These are phyloP conservation scores for Brachypteracias leptosomus DNA, from an alignment of 2,113 vertebrate genomes.

Conservation along the genomic window DNA sequence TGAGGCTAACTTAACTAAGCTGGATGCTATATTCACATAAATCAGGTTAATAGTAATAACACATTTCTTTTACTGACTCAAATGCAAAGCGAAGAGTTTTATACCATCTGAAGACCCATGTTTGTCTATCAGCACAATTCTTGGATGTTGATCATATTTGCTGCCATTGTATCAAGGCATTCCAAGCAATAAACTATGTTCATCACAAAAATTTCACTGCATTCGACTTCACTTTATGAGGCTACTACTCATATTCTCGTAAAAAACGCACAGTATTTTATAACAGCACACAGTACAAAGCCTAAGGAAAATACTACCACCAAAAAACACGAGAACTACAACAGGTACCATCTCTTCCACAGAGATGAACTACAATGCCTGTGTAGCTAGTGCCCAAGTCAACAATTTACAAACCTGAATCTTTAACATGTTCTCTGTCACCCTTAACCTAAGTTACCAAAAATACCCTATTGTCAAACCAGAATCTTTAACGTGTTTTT, in stretches of 20 bases:
- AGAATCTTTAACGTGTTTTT: neutral
- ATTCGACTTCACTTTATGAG: neutral
- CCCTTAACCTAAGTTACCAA: neutral
- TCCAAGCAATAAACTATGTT: neutral
- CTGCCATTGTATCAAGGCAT: neutral
- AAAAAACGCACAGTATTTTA: neutral
- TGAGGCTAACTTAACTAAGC: neutral
- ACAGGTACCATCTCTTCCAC: neutral
- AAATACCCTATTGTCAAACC: neutral
- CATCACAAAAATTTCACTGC: neutral
- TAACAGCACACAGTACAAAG: neutral
- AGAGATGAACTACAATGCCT: neutral
- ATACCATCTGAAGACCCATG: neutral
- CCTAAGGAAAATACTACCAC: neutral
- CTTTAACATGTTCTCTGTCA: neutral
- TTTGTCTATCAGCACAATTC: neutral
- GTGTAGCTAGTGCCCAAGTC: neutral
- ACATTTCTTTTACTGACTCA: neutral
- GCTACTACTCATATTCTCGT: neutral
- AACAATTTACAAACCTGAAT: neutral
- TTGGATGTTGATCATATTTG: neutral
- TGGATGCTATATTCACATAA: neutral
- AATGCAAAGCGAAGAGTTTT: neutral
- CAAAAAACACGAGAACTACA: neutral
- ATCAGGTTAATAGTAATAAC: neutral